Evolutionary conservation across 1,140 invertebrate species (phyloP), one percentile per base, ranked within the genome.

Genomic region (Papilio polytes): DNA sequence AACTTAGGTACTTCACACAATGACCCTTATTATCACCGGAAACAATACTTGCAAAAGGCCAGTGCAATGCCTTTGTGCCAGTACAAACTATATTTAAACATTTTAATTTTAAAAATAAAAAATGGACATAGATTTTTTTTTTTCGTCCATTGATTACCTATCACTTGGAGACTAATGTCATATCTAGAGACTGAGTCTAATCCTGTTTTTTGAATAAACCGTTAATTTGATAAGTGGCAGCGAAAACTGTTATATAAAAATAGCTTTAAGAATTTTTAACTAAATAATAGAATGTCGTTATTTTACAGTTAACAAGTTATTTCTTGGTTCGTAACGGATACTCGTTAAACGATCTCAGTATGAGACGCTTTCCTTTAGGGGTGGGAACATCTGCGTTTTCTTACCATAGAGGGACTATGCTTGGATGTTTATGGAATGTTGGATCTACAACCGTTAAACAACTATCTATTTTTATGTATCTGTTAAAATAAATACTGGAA

Each of bases 11-110:
- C n/a, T n/a, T n/a, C n/a, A 77, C 36, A 56, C 51, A 22, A 8
- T 77, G 74, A 77, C 74, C 74, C 46, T 77, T 59, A 22, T 22
- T 77, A 77, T 77, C 74, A 77, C 74, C 74, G 74, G 74, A 77
- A 77, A 77, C 51, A 77, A 77, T 59, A 31, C 10, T 59, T 31
- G 74, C 48, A 77, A 53, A 77, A 77, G 74, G 74, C 74, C 22
- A 22, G 22, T 51, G 44, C 76, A 78, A 78, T 78, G 41, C 53
- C 53, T 56, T 56, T 78, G 22, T 51, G 15, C 22, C 22, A 31
- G 63, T 66, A 4, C 26, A 26, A 3, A 15, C 26, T 31, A 12
- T 13, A 15, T 3, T 31, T 31, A 31, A 20, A 20, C 8, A 31
- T 66, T 66, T 0, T 36, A 66, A 15, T 66, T 31, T 31, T 15